Evolutionary conservation across 2,888 invertebrate species (phyloP), one percentile per base, ranked within the genome.

Genomic region (Amaurobius ferox): DNA sequence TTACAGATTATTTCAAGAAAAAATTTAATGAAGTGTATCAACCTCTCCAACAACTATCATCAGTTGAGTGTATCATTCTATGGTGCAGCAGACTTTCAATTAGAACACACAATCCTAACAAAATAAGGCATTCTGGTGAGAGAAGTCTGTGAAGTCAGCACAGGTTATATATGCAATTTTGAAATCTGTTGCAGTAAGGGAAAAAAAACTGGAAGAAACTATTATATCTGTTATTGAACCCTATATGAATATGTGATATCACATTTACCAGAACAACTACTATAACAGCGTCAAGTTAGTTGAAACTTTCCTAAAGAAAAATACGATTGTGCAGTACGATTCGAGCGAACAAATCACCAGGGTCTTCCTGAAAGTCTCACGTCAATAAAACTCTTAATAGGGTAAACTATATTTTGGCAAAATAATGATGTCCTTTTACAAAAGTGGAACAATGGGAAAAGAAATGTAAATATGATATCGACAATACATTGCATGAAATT

Each of bases 271-370:
- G 19, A 2, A 44, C 16, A 44, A 71, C 30, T 71, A 44, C 30
- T 71, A 71, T 7, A 71, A 71, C 19, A 71, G 71, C 30, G 48
- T 71, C 19, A 13, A 71, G 13, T 13, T 29, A 3, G 30, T 6
- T 11, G 30, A 44, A 9, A 35, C 9, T 71, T 26, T 44, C 19
- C 0, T 23, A 9, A 71, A 44, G 3, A 32, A 71, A 0, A 71
- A 0, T 67, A 6, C 32, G 32, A 67, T 0, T 32, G 1, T 67
- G 67, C 19, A 35, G 67, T 3, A 67, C 67, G 3, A 67, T 39
- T 67, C 35, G 2, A 67, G 28, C 19, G 19, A 67, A 67, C 2
- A 67, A 35, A 67, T 5, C 6, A 35, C 9, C 9, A 35, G 6
- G 32, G n/a, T n/a, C 67, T 67, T 67, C 32, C 67, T 62, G 9